Evolutionary conservation across 2,113 vertebrate genomes (phyloP).

Genomic region (Halichoerus grypus): DNA sequence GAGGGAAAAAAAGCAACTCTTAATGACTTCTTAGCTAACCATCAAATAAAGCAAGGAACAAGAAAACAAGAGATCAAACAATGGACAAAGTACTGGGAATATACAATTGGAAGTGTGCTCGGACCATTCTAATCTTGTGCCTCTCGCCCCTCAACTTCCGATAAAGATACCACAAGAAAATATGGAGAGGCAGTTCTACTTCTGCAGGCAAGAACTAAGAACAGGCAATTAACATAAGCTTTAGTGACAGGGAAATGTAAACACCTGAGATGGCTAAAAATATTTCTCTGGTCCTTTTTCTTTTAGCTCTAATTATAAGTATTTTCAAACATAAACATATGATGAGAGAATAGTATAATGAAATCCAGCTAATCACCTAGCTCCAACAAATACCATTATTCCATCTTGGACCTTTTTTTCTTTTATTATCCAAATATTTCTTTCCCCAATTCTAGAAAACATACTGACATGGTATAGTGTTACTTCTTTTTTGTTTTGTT

Average conservation of each 20-base stretch:
- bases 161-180: not conserved
- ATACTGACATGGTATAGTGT: not conserved
- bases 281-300: not conserved
- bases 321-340: conserved; percentile 2
- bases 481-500: not conserved
- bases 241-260: not conserved
- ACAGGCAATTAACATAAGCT: not conserved
- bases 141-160: not conserved
- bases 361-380: not conserved
- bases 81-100: not conserved
- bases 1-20: not conserved
- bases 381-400: conserved; percentile 2
- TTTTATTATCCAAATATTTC: conserved; percentile 28
- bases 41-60: not conserved
- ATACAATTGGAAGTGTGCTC: not conserved
- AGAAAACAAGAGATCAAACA: not conserved
- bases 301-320: conserved; percentile 9
- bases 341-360: not conserved
- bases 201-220: not conserved
- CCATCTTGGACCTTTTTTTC: not conserved
- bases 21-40: not conserved
- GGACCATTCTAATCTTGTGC: not conserved
- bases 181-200: not conserved
- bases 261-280: not conserved
- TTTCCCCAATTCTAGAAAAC: not conserved